Conservation (phyloP, 2,113 vertebrate species). For the Grammatotria lemairii region DNA sequence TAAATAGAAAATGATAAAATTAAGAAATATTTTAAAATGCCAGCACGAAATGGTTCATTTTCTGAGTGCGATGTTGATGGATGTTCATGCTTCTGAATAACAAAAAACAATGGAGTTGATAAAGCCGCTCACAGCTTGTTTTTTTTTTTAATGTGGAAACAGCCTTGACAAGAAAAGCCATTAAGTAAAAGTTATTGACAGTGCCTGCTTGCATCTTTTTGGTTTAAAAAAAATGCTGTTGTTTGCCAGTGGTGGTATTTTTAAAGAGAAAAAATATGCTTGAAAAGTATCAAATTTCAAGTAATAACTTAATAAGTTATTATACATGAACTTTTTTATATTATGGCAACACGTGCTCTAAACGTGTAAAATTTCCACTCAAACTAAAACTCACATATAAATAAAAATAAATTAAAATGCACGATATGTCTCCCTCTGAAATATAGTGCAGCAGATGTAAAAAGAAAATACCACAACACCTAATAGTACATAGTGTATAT, state of each 20-base stretch:
- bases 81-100: background rate
- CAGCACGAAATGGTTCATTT: background rate
- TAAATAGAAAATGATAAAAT: background rate
- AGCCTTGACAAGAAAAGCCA: background rate
- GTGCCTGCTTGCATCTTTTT: background rate
- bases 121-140: background rate
- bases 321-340: background rate
- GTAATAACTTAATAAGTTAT: background rate
- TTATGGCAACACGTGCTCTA: background rate
- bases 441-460: background rate
- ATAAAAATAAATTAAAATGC: background rate
- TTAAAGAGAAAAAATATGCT: background rate
- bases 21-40: background rate
- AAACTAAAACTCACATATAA: background rate
- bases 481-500: background rate
- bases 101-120: background rate
- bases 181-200: background rate
- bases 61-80: background rate
- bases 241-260: background rate
- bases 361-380: background rate
- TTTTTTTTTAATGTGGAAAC: background rate
- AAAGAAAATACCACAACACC: background rate
- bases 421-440: background rate
- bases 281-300: background rate
- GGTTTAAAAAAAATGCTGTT: background rate